phyloP scores from a whole-genome alignment of 2,888 invertebrate species.

The Xanthia togata region DNA sequence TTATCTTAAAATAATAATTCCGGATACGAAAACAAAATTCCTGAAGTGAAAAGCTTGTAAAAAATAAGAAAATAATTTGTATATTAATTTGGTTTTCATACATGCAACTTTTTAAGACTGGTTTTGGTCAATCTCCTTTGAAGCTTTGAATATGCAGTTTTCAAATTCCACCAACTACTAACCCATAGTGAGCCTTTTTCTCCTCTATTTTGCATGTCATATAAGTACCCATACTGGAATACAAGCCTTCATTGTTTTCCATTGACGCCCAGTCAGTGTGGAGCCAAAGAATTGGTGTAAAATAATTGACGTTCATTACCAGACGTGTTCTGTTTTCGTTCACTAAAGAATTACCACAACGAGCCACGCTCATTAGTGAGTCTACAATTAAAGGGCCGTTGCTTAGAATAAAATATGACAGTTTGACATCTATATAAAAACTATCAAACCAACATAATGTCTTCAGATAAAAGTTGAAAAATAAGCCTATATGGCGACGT shows the following conservation, averaged over 20 bases:
- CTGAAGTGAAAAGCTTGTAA: too few species aligned
- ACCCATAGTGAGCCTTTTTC: neutral
- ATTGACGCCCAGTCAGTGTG: constrained; percentile 21
- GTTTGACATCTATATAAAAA: neutral
- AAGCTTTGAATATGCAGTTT: too few species aligned
- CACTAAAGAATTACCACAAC: neutral
- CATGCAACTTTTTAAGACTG: too few species aligned
- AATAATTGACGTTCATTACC: constrained; percentile 35
- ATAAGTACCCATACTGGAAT: neutral
- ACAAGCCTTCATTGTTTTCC: constrained; percentile 8
- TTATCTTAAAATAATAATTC: too few species aligned
- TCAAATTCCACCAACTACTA: neutral
- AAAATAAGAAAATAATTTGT: too few species aligned
- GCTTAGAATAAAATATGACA: neutral
- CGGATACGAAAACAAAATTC: too few species aligned
- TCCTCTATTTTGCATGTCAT: neutral
- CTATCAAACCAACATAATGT: neutral
- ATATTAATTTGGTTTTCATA: too few species aligned
- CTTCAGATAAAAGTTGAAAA: neutral
- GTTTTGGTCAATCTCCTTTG: too few species aligned
- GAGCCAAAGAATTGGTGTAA: constrained; percentile 22
- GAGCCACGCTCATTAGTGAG: neutral
- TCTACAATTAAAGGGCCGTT: too few species aligned
- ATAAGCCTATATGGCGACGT: too few species aligned
- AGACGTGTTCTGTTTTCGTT: constrained; percentile 19